Evolutionary conservation across 1,140 invertebrate genomes (phyloP).

Genomic region (Ptiloglossa arizonensis): DNA sequence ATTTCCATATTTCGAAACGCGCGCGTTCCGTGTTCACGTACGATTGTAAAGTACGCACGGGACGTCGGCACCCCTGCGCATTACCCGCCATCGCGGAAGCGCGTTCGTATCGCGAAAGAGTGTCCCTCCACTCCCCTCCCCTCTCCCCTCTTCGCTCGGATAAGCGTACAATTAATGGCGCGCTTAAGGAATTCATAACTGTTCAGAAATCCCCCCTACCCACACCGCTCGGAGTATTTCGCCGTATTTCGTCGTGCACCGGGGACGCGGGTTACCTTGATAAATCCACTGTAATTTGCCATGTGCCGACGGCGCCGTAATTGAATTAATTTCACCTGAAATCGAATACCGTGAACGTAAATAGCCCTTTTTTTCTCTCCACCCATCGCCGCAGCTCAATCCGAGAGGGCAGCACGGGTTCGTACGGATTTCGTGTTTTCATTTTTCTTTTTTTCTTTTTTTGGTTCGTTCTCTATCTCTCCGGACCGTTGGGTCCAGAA

Average conservation of each 20-base stretch:
- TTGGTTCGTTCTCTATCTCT: too few relatives aligned
- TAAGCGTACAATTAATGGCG: conserved; percentile 30
- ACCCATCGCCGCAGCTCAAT: background rate
- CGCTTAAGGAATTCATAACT: conserved; percentile 15
- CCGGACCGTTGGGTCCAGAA: background rate
- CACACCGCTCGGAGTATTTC: conserved; percentile 7
- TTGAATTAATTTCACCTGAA: conserved; percentile 28
- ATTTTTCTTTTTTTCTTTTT: too few relatives aligned
- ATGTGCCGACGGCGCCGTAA: conserved; percentile 22
- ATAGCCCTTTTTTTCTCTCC: background rate
- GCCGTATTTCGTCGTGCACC: background rate
- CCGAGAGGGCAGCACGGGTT: too few relatives aligned
- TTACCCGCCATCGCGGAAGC: conserved; percentile 14
- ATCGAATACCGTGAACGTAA: background rate
- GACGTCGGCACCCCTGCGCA: conserved; percentile 8
- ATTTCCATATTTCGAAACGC: conserved; percentile 20
- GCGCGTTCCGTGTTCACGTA: background rate
- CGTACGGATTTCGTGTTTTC: too few relatives aligned
- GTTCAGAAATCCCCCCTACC: background rate
- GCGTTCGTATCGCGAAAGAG: background rate
- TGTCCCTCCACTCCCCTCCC: too few relatives aligned
- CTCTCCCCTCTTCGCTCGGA: too few relatives aligned
- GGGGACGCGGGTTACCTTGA: background rate
- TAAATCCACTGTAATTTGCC: conserved; percentile 35
- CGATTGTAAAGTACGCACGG: background rate